phyloP scores from a whole-genome alignment of 2,113 vertebrate genomes.

The Anthoscopus minutus region DNA sequence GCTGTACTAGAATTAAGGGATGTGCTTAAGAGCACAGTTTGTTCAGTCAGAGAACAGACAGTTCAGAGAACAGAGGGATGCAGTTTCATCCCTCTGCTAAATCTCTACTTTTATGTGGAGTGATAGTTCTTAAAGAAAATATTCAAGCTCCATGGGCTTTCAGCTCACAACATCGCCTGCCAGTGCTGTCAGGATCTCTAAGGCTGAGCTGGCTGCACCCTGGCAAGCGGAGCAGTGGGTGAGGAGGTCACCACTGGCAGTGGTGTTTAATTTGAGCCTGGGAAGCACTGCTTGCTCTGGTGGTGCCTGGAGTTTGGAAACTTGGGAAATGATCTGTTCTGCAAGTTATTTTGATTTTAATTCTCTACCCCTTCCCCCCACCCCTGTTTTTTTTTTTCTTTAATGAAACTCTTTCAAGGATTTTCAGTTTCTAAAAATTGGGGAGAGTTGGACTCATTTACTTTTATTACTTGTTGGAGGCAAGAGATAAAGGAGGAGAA shows the following conservation, averaged over 20 bases:
- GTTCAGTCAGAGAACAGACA: not conserved
- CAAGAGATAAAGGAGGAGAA: not conserved
- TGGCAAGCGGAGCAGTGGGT: not conserved
- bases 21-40: not conserved
- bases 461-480: not conserved
- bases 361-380: not conserved
- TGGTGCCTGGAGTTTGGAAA: not conserved
- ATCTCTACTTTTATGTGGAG: not conserved
- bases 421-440: not conserved
- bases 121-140: accelerated
- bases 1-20: not conserved
- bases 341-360: not conserved
- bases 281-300: not conserved
- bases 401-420: not conserved
- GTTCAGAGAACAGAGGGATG: not conserved
- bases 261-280: not conserved
- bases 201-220: not conserved
- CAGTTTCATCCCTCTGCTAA: not conserved
- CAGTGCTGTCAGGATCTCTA: not conserved
- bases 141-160: not conserved
- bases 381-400: not conserved
- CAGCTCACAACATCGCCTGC: not conserved
- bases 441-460: not conserved
- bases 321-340: not conserved
- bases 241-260: not conserved